phyloP scores from a whole-genome alignment of 2,113 vertebrate species.

The Syngnathoides biaculeatus region DNA sequence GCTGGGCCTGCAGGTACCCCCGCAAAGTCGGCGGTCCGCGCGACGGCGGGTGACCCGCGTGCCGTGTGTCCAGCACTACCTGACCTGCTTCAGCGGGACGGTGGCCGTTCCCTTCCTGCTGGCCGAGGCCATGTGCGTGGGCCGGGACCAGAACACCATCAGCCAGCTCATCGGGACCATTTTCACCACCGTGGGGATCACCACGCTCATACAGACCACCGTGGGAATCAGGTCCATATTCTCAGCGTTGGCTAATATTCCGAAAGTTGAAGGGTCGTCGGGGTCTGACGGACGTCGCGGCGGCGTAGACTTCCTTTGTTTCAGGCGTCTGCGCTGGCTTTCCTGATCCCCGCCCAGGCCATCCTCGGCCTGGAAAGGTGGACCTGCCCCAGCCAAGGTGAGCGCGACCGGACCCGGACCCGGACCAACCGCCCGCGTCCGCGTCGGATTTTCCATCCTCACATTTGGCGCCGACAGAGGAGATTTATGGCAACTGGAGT shows the following conservation, averaged over 20 bases:
- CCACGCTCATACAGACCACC: slow-evolving; percentile 92
- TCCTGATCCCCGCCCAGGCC: slow-evolving; percentile 63
- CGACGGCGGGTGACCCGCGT: not conserved
- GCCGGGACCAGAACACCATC: slow-evolving; percentile 85
- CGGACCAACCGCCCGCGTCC: no score
- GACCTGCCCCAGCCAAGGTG: slow-evolving; percentile 59
- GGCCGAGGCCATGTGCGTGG: slow-evolving; percentile 90
- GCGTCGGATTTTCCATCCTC: not conserved
- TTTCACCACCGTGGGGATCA: slow-evolving; percentile 91
- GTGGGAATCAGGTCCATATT: slow-evolving; percentile 85
- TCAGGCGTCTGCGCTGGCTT: slow-evolving; percentile 63
- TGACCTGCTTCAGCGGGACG: slow-evolving; percentile 96
- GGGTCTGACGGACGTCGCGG: not conserved
- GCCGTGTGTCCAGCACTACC: slow-evolving; percentile 81
- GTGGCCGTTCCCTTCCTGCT: slow-evolving; percentile 92
- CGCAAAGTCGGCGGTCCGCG: no score
- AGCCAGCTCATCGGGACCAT: slow-evolving; percentile 96
- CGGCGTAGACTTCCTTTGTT: slow-evolving; percentile 60
- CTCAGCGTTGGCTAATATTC: not conserved
- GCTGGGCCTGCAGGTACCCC: slow-evolving; percentile 89
- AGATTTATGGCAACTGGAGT: slow-evolving; percentile 91
- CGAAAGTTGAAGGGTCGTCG: not conserved
- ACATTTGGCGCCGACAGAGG: slow-evolving; percentile 67
- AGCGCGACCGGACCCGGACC: no score
- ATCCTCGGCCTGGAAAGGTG: slow-evolving; percentile 61